Base-by-base conservation (phyloP, 2,888 invertebrate species). In the Cabera pusaria region DNA sequence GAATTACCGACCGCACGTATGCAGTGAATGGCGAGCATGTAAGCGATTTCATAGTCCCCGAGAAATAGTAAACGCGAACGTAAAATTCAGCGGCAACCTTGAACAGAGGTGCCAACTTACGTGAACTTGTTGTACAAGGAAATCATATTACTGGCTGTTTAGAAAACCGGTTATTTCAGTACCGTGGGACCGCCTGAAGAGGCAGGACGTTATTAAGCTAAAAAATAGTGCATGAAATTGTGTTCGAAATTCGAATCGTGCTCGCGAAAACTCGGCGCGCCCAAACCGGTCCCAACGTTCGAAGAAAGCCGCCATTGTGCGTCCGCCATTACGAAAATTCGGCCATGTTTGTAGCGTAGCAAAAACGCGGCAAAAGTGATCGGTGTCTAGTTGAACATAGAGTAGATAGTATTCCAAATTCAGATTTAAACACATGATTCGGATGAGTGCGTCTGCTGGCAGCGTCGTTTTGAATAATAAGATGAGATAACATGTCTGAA, bases 141-240 rank as follows among this genome's bases (percentile, higher is more conserved):
- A 60, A 60, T 64, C 52, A 65, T 63, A 69, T 65, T 63, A 64
- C 57, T 64, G 61, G 56, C 55, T 65, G 57, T 67, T 64, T 68
- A 70, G 61, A 64, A 68, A 78, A 80, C 82, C 71, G 75, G 77
- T 80, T 74, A 72, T 81, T 81, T 80, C 79, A 82, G 82, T 83
- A 65, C 64, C 64, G 67, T 69, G 71, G 61, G 67, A 72, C 64
- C 64, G 63, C 69, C 77, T 79, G 74, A 75, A 69, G 73, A 61
- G 79, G 65, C 62, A 65, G 72, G 78, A 82, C 82, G 82, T 79
- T 64, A 72, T 68, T 67, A 72, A 62, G 64, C 58, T 58, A 60
- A 70, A 52, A 71, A 73, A 68, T 69, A 57, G 67, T 65, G 62
- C 64, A 68, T 65, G 58, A 61, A 65, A 64, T 63, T 56, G 64